Base-by-base conservation (phyloP, 2,113 vertebrate species). In the Labeo catla region DNA sequence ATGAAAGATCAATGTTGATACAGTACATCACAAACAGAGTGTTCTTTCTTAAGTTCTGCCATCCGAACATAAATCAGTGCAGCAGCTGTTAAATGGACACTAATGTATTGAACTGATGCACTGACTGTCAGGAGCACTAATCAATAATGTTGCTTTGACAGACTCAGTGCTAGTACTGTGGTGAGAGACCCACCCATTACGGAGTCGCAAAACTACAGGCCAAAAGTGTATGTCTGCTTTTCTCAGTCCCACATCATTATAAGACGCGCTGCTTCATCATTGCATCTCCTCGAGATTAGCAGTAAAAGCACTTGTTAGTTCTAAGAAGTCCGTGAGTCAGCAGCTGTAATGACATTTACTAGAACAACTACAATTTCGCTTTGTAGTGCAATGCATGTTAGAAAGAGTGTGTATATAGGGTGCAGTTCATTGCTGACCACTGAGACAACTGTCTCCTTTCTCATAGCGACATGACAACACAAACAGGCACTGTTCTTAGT, bases 111-210 rank as follows among this genome's bases (percentile, higher is more conserved):
- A 65, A 65, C 86, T 83, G 84, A 89, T 89, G 88, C 72, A 79
- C 77, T 73, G 61, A 28, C 13, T 76, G 81, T 34, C 73, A 84
- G 80, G 84, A 86, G 50, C 8, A 65, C 68, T 59, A 57, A 88
- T 89, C 84, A 61, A 87, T 87, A 86, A 15, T 81, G 59, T 80
- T 86, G 84, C 70, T 66, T 63, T 81, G 65, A 52, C 83, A 87
- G 23, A 66, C 61, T 54, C 65, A 74, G 39, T 23, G 52, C 50
- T 52, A 72, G 16, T 54, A 15, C 47, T 81, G 15, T 28, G 47
- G 73, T 65, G 79, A 45, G 23, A 57, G 76, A 49, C 21, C 21
- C 28, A 73, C 23, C 78, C 11, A 73, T 8, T 50, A 45, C 63
- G 74, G 43, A 83, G 59, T 43, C 43, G 10, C 72, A 6, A 77